Evolutionary conservation across 2,888 invertebrate genomes (phyloP), one percentile per base, ranked within the genome.

Genomic region (Trachelus stipa): DNA sequence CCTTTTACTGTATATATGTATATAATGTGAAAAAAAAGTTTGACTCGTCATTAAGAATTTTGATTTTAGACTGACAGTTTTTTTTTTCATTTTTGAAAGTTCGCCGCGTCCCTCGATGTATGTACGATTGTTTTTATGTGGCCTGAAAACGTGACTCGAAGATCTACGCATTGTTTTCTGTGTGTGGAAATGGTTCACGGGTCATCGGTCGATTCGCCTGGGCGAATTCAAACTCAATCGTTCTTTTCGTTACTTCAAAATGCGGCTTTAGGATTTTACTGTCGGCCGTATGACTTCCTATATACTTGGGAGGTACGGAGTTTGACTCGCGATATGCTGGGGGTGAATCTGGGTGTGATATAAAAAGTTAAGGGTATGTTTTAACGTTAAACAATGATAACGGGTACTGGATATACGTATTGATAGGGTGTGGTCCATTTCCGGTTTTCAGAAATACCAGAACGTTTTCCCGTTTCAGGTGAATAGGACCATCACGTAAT

Each of bases 151-250:
- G 56, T 56, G 56, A 56, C 56, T 56, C 56, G 56, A 56, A 56
- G 56, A 56, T 56, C 56, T 23, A 56, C 56, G 56, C 56, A 56
- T 56, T 56, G 56, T 56, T 56, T 56, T 56, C 56, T 56, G 56
- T 56, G 56, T 23, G 23, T 56, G 56, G 56, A 56, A 56, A 56
- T 56, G 56, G 56, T 56, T 71, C 31, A 71, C 71, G 71, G 71
- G 71, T 71, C 71, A 71, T 34, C 71, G 71, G 71, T 71, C 34
- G 71, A 71, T 34, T 31, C 71, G 71, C 71, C 33, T 71, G 71
- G 71, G 1, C 71, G 71, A 33, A 71, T 71, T 71, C 71, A 3
- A 31, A 56, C 56, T 56, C 23, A 0, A 23, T 56, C 23, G 56
- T 56, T 56, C 56, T 56, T 56, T 9, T 23, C 56, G 56, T 9